Conservation (phyloP, 2,888 invertebrate species). For the Nomada ruficornis region DNA sequence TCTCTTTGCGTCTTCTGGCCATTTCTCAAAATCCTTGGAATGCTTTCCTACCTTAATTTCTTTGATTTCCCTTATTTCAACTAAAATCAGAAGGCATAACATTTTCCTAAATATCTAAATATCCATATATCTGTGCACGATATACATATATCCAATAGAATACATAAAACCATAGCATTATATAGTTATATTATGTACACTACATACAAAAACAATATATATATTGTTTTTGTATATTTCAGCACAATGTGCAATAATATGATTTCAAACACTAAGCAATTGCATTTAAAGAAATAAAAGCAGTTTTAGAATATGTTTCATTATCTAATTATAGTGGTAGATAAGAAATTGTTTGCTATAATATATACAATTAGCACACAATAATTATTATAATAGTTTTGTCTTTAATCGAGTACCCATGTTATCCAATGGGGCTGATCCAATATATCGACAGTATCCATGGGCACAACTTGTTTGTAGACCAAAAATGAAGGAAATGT, state of each 20-base stretch:
- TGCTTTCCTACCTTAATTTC: conserved; percentile 94
- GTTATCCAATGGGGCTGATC: conserved; percentile 49
- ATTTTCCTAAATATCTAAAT: conserved; percentile 5
- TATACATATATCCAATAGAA: not conserved
- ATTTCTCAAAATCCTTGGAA: conserved; percentile 96
- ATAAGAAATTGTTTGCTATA: conserved; percentile 15
- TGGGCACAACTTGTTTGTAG: conserved; percentile 61
- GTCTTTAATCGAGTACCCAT: conserved; percentile 32
- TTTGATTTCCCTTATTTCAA: conserved; percentile 94
- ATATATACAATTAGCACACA: conserved; percentile 15
- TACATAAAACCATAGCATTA: not conserved
- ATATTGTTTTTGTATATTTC: not conserved
- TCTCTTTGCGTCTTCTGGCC: conserved; percentile 94
- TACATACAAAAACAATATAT: not conserved
- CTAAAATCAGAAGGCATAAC: conserved; percentile 71
- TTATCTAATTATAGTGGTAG: not conserved
- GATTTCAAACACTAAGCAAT: not conserved
- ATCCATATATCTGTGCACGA: no score
- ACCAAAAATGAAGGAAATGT: conserved; percentile 69
- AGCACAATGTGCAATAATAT: conserved; percentile 8
- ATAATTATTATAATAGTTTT: conserved; percentile 14
- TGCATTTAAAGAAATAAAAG: not conserved
- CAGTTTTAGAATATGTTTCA: conserved; percentile 14
- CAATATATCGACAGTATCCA: conserved; percentile 65
- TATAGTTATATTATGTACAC: not conserved